A percentile compares a stretch with the other conserved stretches of the same genome.
Evolutionary conservation across 2,113 vertebrate species (phyloP).

Genomic region (Sorex araneus): DNA sequence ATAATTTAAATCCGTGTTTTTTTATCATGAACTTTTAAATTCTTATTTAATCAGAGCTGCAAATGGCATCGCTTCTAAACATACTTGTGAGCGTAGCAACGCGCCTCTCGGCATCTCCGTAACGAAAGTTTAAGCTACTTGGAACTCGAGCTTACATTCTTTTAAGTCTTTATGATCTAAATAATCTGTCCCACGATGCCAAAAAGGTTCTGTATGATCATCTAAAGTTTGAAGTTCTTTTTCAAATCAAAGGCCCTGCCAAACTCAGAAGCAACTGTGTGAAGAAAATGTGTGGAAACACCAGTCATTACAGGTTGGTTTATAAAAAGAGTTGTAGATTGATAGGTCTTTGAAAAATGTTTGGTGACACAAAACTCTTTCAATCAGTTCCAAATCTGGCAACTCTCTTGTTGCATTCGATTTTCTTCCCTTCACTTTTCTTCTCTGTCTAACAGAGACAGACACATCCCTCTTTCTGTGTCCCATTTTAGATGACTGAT

Average conservation of each 20-base stretch:
- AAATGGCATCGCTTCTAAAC: constrained; percentile 78
- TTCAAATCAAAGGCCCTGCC: constrained; percentile 85
- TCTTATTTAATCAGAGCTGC: constrained; percentile 78
- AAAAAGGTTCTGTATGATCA: constrained; percentile 77
- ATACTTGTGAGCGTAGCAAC: constrained; percentile 70
- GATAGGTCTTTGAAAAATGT: constrained; percentile 76
- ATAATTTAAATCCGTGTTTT: constrained; percentile 60
- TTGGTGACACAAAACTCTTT: constrained; percentile 78
- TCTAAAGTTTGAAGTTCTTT: constrained; percentile 82
- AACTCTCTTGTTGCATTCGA: constrained; percentile 80
- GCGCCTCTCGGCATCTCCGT: constrained; percentile 69
- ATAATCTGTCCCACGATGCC: constrained; percentile 79
- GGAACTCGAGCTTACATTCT: constrained; percentile 78
- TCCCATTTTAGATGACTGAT: constrained; percentile 84
- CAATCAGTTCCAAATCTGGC: constrained; percentile 83
- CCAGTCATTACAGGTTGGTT: constrained; percentile 76
- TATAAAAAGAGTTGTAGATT: constrained; percentile 84
- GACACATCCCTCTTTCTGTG: constrained; percentile 82
- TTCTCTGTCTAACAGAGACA: constrained; percentile 82
- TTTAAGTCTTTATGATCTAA: constrained; percentile 82
- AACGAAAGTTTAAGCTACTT: constrained; percentile 84
- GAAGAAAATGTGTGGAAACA: constrained; percentile 80
- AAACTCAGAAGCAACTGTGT: constrained; percentile 81
- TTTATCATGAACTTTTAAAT: constrained; percentile 53
- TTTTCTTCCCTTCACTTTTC: constrained; percentile 78